Conservation (phyloP, 2,113 vertebrate genomes). For the Megaceryle maxima region DNA sequence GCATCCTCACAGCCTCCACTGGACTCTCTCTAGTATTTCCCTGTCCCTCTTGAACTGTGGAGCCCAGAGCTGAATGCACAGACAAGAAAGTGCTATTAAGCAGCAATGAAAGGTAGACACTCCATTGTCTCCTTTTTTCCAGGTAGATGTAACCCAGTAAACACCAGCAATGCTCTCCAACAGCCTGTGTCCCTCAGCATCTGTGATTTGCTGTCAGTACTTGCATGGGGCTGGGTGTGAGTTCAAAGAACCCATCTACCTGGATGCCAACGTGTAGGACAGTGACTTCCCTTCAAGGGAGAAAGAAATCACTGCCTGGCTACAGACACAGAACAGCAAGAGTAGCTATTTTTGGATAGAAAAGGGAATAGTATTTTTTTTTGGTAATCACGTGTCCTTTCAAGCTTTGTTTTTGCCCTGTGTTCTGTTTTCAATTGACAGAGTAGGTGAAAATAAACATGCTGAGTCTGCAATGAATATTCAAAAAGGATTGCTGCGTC, state of each 20-base stretch:
- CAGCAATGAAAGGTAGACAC: not conserved
- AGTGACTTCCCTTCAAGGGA: not conserved
- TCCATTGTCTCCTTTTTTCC: not conserved
- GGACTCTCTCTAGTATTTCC: no score
- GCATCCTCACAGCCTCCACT: no score
- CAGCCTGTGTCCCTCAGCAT: rapidly evolving
- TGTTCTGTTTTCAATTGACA: not conserved
- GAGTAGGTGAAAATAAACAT: not conserved
- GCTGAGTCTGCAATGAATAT: not conserved
- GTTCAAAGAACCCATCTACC: not conserved
- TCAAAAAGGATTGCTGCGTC: not conserved
- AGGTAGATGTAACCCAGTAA: not conserved
- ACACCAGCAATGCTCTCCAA: not conserved
- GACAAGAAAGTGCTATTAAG: not conserved
- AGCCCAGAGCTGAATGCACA: no score
- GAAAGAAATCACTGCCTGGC: not conserved
- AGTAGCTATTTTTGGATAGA: not conserved
- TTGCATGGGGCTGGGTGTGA: not conserved
- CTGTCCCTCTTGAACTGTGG: no score
- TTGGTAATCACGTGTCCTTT: not conserved
- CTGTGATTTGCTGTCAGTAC: not conserved
- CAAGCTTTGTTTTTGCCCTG: not conserved
- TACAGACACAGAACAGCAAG: not conserved
- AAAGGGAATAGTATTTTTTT: not conserved
- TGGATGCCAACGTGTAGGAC: not conserved